Evolutionary conservation across 2,888 invertebrate genomes (phyloP), one percentile per base, ranked within the genome.

Genomic region (Homarus gammarus): DNA sequence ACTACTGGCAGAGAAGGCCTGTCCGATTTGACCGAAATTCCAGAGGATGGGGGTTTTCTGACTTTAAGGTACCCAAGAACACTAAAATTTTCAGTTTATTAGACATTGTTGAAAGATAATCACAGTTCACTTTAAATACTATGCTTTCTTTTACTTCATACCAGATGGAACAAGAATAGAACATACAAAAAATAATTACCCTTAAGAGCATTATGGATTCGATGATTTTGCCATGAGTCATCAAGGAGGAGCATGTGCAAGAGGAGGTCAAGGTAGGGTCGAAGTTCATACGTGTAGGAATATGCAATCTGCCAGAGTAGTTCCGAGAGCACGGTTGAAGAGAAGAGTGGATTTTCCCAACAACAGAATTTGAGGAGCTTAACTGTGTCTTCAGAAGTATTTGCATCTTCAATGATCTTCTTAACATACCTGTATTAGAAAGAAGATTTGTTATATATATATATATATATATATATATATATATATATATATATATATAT

Each of bases 311-410:
- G 94, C 98, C 98, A 98, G 88, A 99, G 95, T 72, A 99, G 94
- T 94, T 99, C 99, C 73, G 97, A 96, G 61, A 99, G 95, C 78
- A 98, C 97, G 31, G 96, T 96, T 92, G 97, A 96, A 49, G 98
- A 98, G 94, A 99, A 98, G 92, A 96, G 96, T 38, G 98, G 98
- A 95, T 99, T 98, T 94, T 99, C 99, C 99, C 99, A 99, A 93
- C 98, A 97, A 94, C 98, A 96, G 94, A 97, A 99, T 95, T 98
- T 97, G 61, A 99, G 94, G 90, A 99, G 94, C 93, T 97, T 96
- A 73, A 98, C 95, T 3, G 97, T 97, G 92, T 99, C 99, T 92
- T 99, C 99, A 79, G 97, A 97, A 72, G 96, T 96, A 94, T 97
- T 98, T 75, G 97, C 97, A 93, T 99, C 99, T 94, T 99, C 99